Evolutionary conservation across 53 echinoderm and acorn worm species (phyloP).

Genomic region (Paracentrotus lividus): DNA sequence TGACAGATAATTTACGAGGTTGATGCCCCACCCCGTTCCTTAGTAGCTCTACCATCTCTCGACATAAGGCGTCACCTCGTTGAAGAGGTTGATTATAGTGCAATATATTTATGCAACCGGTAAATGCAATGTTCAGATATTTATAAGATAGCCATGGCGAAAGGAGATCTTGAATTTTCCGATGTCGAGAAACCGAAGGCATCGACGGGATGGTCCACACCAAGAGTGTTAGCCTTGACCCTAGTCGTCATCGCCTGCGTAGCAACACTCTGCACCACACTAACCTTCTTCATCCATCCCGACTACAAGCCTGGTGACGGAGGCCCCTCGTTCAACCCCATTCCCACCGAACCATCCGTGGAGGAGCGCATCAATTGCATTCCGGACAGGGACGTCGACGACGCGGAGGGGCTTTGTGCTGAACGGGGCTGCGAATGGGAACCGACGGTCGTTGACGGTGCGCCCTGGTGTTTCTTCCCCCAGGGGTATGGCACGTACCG

Average conservation of each 20-base stretch:
- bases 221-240: background rate
- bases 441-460: constrained; percentile 55
- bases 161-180: background rate
- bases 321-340: background rate
- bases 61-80: background rate
- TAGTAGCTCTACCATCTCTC: too few relatives aligned
- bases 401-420: constrained; percentile 69
- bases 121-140: background rate
- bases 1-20: background rate
- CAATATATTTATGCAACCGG: background rate
- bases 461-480: constrained; percentile 85
- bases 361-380: constrained; percentile 75
- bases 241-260: background rate
- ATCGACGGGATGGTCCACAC: background rate
- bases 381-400: constrained; percentile 71
- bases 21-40: background rate
- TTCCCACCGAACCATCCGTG: background rate
- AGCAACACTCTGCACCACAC: constrained; percentile 42
- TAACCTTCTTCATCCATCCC: constrained; percentile 67
- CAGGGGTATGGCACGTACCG: constrained; percentile 74
- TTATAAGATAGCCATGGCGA: background rate
- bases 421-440: constrained; percentile 80
- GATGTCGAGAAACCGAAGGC: background rate
- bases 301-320: background rate
- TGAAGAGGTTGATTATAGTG: background rate